These are phyloP conservation scores for Aelia acuminata DNA, from an alignment of 2,888 invertebrate genomes.

Conservation along the genomic window DNA sequence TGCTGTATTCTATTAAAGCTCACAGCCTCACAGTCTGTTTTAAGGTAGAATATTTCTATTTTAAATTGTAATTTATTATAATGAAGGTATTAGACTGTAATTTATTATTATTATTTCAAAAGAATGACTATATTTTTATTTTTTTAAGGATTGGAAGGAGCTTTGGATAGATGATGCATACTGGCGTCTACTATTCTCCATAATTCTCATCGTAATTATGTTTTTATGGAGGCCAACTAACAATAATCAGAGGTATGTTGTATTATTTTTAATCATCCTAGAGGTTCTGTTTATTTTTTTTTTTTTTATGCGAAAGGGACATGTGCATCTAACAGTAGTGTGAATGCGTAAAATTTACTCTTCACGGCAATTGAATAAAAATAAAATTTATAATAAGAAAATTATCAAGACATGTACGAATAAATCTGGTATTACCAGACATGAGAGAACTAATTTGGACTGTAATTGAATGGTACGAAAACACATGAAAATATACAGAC, in stretches of 20 bases:
- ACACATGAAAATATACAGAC: no score
- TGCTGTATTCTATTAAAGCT: constrained; percentile 91
- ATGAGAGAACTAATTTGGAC: no score
- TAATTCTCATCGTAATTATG: constrained; percentile 91
- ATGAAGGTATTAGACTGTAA: background rate
- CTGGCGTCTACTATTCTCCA: constrained; percentile 94
- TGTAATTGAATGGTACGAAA: no score
- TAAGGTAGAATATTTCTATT: constrained; percentile 74
- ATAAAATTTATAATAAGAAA: no score
- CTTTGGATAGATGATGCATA: constrained; percentile 96
- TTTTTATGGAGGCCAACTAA: constrained; percentile 95
- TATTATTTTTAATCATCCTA: no score
- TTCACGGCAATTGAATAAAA: no score
- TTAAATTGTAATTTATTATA: background rate
- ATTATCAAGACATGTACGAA: no score
- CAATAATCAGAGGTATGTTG: constrained; percentile 89
- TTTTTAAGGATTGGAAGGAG: constrained; percentile 84
- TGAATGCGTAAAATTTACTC: no score
- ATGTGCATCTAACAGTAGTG: no score
- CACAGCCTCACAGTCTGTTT: constrained; percentile 84
- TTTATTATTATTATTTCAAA: background rate
- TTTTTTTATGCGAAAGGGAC: no score
- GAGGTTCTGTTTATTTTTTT: no score
- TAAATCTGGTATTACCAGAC: no score
- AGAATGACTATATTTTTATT: background rate